These are phyloP conservation scores for Pomacea canaliculata DNA, from an alignment of 2,888 invertebrate genomes.

Conservation along the genomic window DNA sequence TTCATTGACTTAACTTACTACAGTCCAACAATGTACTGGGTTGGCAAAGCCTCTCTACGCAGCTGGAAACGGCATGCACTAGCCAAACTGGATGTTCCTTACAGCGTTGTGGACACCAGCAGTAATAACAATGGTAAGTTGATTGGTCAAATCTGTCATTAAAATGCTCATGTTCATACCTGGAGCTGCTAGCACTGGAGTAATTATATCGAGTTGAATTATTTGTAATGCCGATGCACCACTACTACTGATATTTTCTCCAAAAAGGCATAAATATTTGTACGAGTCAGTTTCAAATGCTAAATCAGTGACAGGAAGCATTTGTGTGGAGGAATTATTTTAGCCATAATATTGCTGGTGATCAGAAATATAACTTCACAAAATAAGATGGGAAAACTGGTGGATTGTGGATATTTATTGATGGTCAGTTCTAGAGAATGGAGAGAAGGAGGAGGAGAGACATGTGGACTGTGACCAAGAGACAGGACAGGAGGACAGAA, in stretches of 20 bases:
- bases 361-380: too few species aligned
- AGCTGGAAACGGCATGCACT: slow-evolving; percentile 73
- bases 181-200: too few species aligned
- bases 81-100: slow-evolving; percentile 28
- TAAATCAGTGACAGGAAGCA: too few species aligned
- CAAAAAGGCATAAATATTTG: too few species aligned
- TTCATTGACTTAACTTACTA: slow-evolving; percentile 1
- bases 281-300: too few species aligned
- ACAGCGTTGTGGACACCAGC: not conserved
- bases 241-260: too few species aligned
- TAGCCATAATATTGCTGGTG: too few species aligned
- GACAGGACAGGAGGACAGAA: slow-evolving; percentile 11
- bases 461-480: not conserved
- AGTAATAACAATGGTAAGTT: not conserved
- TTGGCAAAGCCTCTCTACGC: slow-evolving; percentile 74
- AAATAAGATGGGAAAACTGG: too few species aligned
- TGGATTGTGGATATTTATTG: too few species aligned
- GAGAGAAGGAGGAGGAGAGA: not conserved
- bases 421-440: not conserved
- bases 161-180: not conserved
- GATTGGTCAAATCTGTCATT: not conserved
- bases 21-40: slow-evolving; percentile 70
- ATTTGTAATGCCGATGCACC: too few species aligned
- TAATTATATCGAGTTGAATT: too few species aligned
- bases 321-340: too few species aligned